A percentile compares a stretch with the other conserved stretches of the same genome.
Evolutionary conservation across 2,113 vertebrate genomes (phyloP).

Genomic region (Pristiophorus japonicus): DNA sequence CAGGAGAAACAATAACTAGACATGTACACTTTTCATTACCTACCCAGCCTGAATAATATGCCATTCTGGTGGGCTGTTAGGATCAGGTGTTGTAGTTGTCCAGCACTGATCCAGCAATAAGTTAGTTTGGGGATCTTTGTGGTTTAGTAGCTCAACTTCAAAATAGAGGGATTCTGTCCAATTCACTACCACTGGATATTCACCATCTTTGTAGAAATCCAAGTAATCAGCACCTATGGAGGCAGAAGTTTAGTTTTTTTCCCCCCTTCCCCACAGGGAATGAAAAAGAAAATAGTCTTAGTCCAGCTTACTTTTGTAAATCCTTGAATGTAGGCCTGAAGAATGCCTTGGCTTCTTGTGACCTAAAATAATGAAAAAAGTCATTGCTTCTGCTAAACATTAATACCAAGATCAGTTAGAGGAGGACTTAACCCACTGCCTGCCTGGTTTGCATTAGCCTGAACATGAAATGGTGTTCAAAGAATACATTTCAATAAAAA

Average conservation of each 20-base stretch:
- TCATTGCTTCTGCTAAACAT: not conserved
- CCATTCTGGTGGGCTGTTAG: not conserved
- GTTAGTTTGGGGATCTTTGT: conserved; percentile 43
- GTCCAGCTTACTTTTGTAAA: conserved; percentile 20
- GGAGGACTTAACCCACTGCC: not conserved
- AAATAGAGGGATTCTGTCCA: conserved; percentile 53
- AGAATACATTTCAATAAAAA: too few relatives aligned
- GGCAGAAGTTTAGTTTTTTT: conserved; percentile 47
- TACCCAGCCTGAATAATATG: not conserved
- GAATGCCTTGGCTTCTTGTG: conserved; percentile 37
- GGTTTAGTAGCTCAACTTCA: conserved; percentile 51
- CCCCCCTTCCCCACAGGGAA: too few relatives aligned
- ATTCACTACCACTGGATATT: conserved; percentile 55
- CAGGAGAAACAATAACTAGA: not conserved
- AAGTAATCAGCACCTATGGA: conserved; percentile 47
- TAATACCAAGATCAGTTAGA: too few relatives aligned
- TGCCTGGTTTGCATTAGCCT: not conserved
- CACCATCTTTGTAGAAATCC: conserved; percentile 44
- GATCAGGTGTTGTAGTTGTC: conserved; percentile 4
- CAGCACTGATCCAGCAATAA: not conserved
- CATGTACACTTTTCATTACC: not conserved
- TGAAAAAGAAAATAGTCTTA: conserved; percentile 18
- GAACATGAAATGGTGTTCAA: not conserved
- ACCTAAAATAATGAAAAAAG: not conserved
- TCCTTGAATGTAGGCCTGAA: conserved; percentile 38